Base-by-base conservation (phyloP, 1,140 invertebrate species). In the Aphelenchoides besseyi region DNA sequence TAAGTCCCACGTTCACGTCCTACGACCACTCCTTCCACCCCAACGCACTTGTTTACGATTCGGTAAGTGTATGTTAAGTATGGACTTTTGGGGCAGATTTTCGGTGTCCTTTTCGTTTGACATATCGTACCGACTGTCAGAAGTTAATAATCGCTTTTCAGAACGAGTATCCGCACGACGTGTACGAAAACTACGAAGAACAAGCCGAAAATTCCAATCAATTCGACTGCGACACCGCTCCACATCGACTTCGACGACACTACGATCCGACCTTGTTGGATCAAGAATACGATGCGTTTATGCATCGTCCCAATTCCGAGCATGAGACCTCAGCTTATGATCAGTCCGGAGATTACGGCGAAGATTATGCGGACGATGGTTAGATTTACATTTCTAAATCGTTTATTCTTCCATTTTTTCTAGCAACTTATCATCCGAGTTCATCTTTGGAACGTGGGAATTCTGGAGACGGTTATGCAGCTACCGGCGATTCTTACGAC, bases 291-390 rank as follows among this genome's bases (percentile, higher is more conserved):
- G 23, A 48, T 48, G 41, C 41, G 41, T 48, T 48, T 23, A 48
- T 48, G 41, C 41, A 48, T 16, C 41, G 41, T 12, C 41, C 41
- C 12, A 23, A 48, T 23, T 48, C 23, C 41, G 41, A 48, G 41
- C 41, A 16, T 18, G 57, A 61, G 41, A 61, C 57, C 12, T 61
- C 57, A 16, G 41, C 16, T 18, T 16, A 53, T 53, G 57, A n/a
- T 61, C 41, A 12, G 57, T 18, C 12, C 57, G 16, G 18, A 48
- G 41, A 23, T 8, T 59, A 37, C 63, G 63, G 30, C 12, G 63
- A 66, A 26, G 36, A 66, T 28, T 66, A 53, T 3, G 30, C 28
- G 12, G 63, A 66, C 16, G 63, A 66, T 35, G 36, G 63, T 66
- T 16, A 55, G 32, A 53, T 2, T n/a, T 1, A 36, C 30, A 41